These are phyloP conservation scores for Pavo muticus DNA, from an alignment of 2,113 vertebrate genomes.

Conservation along the genomic window DNA sequence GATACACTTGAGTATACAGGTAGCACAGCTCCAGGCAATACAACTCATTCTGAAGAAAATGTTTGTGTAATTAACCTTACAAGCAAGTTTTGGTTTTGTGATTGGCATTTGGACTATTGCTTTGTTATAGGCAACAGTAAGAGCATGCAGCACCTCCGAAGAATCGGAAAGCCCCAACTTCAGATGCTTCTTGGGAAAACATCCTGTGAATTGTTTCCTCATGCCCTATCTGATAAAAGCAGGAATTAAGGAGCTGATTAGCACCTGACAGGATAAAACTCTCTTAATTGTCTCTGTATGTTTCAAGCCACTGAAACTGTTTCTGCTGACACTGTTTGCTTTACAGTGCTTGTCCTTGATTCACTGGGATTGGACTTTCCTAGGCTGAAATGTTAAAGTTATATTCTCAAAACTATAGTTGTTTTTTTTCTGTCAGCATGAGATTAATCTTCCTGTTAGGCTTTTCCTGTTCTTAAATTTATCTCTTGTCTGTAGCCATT, in stretches of 20 bases:
- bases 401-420: background rate
- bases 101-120: background rate
- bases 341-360: background rate
- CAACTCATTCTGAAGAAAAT: background rate
- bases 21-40: background rate
- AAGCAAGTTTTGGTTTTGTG: background rate
- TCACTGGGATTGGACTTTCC: background rate
- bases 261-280: background rate
- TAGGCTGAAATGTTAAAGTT: background rate
- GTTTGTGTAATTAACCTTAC: background rate
- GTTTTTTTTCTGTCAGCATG: background rate
- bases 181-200: background rate
- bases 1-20: background rate
- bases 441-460: background rate
- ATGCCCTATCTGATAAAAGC: background rate
- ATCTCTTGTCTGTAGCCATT: background rate
- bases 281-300: background rate
- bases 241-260: background rate
- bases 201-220: background rate
- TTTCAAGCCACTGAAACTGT: background rate
- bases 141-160: background rate
- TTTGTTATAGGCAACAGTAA: background rate
- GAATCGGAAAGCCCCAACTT: background rate
- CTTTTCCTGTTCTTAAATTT: background rate
- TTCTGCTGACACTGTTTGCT: background rate